Base-by-base conservation (phyloP, 2,797 vertebrate species). In the Sphenodon punctatus region DNA sequence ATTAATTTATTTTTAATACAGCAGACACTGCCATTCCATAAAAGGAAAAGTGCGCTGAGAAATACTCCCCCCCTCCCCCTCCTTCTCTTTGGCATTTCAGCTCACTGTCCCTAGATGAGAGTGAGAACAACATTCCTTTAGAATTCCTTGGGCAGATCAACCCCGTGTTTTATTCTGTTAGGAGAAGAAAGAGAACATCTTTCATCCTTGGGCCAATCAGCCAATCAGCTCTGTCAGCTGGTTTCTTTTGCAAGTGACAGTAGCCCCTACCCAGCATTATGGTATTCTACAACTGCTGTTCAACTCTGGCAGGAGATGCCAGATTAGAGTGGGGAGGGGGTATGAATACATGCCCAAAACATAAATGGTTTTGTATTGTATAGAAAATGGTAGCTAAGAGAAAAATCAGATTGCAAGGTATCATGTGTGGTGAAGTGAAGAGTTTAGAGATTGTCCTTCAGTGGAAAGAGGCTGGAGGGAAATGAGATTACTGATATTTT, bases 61-160 rank as follows among this genome's bases (percentile, higher is more conserved):
- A 64, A 58, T 30, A 30, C 36, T 16, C 64, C 75, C 49, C 46
- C 23, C 88, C 84, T 64, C 55, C 19, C n/a, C n/a, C n/a, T n/a
- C n/a, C n/a, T n/a, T n/a, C n/a, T n/a, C n/a, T n/a, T n/a, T 43
- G 73, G 14, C 4, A 80, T 79, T 63, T 78, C 2, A 51, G 56
- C 14, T 75, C 16, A 27, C 55, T 49, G 65, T 8, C 60, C 11
- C 14, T 12, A 61, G 65, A 55, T 59, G 43, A 80, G 27, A 36
- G 34, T 36, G 36, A 36, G 34, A 80, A 12, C 11, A 65, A 66
- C 4, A 68, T 10, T 2, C 2, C 12, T 15, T 65, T 77, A 65
- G 81, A 81, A 85, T 58, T 8, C 87, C 64, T 11, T 71, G n/a
- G 58, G 7, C 32, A 68, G 82, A 74, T 56, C 10, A 14, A 78